These are phyloP conservation scores for Jacana jacana DNA, from an alignment of 2,113 vertebrate genomes.

Conservation along the genomic window DNA sequence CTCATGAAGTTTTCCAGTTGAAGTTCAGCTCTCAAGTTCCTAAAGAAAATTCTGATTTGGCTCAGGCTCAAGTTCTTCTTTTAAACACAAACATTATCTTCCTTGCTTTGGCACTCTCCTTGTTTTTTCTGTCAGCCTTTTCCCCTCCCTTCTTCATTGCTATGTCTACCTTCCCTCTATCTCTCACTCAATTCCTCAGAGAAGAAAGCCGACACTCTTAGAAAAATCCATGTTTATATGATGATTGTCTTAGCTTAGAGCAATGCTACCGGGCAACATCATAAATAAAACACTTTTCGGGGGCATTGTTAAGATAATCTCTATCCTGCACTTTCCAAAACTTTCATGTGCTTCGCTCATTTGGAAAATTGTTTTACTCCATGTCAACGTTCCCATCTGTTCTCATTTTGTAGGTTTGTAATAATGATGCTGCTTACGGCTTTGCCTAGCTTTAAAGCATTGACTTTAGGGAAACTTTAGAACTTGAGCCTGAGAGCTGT, in stretches of 20 bases:
- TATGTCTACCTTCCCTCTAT: background rate
- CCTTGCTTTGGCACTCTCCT: constrained; percentile 3
- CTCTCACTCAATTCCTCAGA: background rate
- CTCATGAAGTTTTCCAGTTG: background rate
- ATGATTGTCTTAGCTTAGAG: background rate
- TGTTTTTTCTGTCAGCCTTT: constrained; percentile 57
- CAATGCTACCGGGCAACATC: background rate
- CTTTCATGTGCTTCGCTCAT: background rate
- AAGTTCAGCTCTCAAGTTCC: constrained; percentile 14
- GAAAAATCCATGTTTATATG: background rate
- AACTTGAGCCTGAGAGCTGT: background rate
- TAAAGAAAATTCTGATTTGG: constrained; percentile 50
- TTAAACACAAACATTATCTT: constrained; percentile 50
- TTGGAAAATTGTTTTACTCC: background rate
- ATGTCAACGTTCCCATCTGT: background rate
- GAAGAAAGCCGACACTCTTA: background rate
- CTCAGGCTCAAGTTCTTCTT: constrained; percentile 9
- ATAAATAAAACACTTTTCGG: constrained; percentile 2
- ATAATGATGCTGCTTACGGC: background rate
- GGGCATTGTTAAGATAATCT: background rate
- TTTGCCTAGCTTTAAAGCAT: background rate
- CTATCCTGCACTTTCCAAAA: background rate
- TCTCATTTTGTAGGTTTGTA: background rate
- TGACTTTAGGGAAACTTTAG: background rate
- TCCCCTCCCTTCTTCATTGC: background rate